phyloP scores from a whole-genome alignment of 2,797 vertebrate species.

The Melanotaenia pygmaea region DNA sequence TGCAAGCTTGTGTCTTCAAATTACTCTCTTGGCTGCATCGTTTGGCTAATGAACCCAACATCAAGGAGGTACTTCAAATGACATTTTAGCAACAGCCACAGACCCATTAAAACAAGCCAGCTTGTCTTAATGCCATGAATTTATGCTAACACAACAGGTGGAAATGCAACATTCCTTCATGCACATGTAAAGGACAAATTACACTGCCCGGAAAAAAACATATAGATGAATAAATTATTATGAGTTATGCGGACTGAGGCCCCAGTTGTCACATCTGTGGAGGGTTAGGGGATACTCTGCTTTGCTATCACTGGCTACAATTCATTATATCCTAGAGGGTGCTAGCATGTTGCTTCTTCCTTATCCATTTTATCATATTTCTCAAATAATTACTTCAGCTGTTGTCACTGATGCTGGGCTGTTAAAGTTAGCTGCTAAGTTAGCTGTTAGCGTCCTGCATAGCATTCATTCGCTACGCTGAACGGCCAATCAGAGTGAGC shows the following conservation, averaged over 20 bases:
- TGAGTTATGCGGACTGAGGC: constrained; percentile 38
- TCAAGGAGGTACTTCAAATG: constrained; percentile 50
- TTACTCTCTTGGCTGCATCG: background rate
- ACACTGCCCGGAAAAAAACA: constrained; percentile 43
- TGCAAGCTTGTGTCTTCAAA: constrained; percentile 6
- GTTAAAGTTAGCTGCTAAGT: too few species aligned
- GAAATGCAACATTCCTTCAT: constrained; percentile 73
- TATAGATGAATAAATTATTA: constrained; percentile 53
- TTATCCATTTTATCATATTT: background rate
- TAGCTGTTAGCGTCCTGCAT: too few species aligned
- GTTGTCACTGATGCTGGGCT: too few species aligned
- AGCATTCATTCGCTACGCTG: too few species aligned
- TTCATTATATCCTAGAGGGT: background rate
- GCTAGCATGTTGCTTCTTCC: background rate
- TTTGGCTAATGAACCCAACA: constrained; percentile 22
- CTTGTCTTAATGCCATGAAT: constrained; percentile 73
- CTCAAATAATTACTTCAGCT: background rate
- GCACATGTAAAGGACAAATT: constrained; percentile 64
- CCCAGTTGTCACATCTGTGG: background rate
- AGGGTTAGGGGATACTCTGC: constrained; percentile 1
- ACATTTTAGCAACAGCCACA: constrained; percentile 60
- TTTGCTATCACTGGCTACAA: background rate
- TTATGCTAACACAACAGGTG: constrained; percentile 62
- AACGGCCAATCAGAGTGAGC: too few species aligned
- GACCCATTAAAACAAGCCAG: constrained; percentile 72